These are phyloP conservation scores for Aleiodes leptofemur DNA, from an alignment of 2,888 invertebrate genomes.

Conservation along the genomic window DNA sequence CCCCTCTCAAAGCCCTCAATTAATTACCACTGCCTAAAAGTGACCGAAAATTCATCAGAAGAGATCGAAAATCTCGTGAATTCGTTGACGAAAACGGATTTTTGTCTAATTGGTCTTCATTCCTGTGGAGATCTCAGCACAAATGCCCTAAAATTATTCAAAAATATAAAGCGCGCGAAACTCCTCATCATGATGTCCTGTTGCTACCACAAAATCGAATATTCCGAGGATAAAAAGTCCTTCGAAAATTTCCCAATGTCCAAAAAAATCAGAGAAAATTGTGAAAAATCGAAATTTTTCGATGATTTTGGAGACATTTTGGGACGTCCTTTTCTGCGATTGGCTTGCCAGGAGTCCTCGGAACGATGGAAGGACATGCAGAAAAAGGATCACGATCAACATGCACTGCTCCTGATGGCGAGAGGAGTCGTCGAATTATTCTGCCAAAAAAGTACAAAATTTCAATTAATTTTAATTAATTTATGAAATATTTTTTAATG, in stretches of 20 bases:
- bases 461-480: slow-evolving; percentile 8
- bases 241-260: slow-evolving; percentile 85
- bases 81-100: slow-evolving; percentile 68
- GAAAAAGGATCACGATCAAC: slow-evolving; percentile 74
- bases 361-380: slow-evolving; percentile 77
- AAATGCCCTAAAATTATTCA: slow-evolving; percentile 81
- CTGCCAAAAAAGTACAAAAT: slow-evolving; percentile 77
- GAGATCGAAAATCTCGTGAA: slow-evolving; percentile 74
- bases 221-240: slow-evolving; percentile 57
- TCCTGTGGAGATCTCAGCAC: slow-evolving; percentile 87
- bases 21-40: slow-evolving; percentile 79
- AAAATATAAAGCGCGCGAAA: slow-evolving; percentile 77
- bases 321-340: slow-evolving; percentile 81
- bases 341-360: slow-evolving; percentile 84
- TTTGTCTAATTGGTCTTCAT: slow-evolving; percentile 82
- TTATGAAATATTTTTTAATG: slow-evolving; percentile 20
- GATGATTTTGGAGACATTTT: slow-evolving; percentile 76
- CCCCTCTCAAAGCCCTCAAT: slow-evolving; percentile 77
- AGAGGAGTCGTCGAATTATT: slow-evolving; percentile 82
- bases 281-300: slow-evolving; percentile 60
- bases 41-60: slow-evolving; percentile 77
- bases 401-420: slow-evolving; percentile 69
- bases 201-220: slow-evolving; percentile 84
- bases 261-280: slow-evolving; percentile 73
- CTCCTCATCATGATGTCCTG: slow-evolving; percentile 84